Conservation (phyloP, 2,888 invertebrate species). For the Argynnis bischoffii region DNA sequence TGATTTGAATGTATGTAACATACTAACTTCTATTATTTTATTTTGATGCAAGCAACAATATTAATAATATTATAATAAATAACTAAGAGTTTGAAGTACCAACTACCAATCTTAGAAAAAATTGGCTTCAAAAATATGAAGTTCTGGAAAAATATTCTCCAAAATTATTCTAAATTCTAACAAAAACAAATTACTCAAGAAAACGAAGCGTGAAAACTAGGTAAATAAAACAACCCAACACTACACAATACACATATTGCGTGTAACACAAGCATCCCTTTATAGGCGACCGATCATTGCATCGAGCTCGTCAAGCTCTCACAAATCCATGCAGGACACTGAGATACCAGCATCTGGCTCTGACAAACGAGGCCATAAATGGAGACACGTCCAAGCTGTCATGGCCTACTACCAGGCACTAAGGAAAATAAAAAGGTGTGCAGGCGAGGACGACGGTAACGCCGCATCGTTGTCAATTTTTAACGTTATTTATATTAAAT, state of each 20-base stretch:
- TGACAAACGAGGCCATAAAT: slow-evolving; percentile 86
- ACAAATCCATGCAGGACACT: slow-evolving; percentile 72
- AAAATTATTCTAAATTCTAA: background rate
- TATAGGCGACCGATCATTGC: slow-evolving; percentile 80
- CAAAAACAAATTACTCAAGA: slow-evolving; percentile 20
- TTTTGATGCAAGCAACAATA: too few relatives aligned
- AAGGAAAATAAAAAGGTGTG: slow-evolving; percentile 95
- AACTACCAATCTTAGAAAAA: background rate
- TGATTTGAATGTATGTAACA: too few relatives aligned
- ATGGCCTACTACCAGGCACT: slow-evolving; percentile 95
- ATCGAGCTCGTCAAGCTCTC: slow-evolving; percentile 76
- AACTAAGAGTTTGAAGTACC: too few relatives aligned
- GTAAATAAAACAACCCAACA: slow-evolving; percentile 18
- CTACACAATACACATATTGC: slow-evolving; percentile 40
- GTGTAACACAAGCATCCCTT: slow-evolving; percentile 74
- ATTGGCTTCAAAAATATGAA: background rate
- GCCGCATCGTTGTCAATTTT: slow-evolving; percentile 68
- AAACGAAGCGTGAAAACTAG: slow-evolving; percentile 25
- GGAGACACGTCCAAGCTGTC: slow-evolving; percentile 93
- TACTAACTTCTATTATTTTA: too few relatives aligned
- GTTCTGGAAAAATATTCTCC: background rate
- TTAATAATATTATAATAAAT: too few relatives aligned
- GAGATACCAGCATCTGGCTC: slow-evolving; percentile 69
- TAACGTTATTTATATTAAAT: slow-evolving; percentile 50
- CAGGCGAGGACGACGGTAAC: slow-evolving; percentile 60